Percentiles rank a stretch among this genome's conserved stretches.
These are phyloP conservation scores for Drosophila virilis DNA, from an alignment of 1,140 invertebrate species.

Conservation along the genomic window DNA sequence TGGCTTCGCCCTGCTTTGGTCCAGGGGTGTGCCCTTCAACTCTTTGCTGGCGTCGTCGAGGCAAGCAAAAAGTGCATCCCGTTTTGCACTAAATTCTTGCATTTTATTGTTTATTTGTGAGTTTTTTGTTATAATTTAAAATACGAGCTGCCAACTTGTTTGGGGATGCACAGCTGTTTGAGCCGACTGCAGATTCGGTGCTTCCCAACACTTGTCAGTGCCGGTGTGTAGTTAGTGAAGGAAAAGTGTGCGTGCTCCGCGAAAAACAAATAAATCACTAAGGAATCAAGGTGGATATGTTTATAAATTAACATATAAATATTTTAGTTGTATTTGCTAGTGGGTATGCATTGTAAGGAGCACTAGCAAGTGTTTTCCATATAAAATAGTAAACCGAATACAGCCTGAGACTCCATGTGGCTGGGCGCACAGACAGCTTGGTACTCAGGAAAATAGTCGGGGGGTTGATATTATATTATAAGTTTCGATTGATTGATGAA, in stretches of 20 bases:
- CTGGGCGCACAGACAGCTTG: not conserved
- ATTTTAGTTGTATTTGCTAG: too few species aligned
- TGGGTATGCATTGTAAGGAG: not conserved
- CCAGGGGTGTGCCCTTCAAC: slow-evolving; percentile 83
- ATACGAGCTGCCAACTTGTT: slow-evolving; percentile 37
- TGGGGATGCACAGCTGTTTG: slow-evolving; percentile 43
- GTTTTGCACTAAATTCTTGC: slow-evolving; percentile 85
- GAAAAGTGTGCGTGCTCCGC: slow-evolving; percentile 36
- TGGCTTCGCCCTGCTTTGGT: slow-evolving; percentile 77
- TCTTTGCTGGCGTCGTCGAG: slow-evolving; percentile 86
- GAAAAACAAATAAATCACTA: slow-evolving; percentile 26
- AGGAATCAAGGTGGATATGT: slow-evolving; percentile 22
- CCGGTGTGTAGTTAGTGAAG: slow-evolving; percentile 34
- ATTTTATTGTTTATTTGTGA: slow-evolving; percentile 45
- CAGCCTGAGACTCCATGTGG: slow-evolving; percentile 24
- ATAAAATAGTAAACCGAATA: slow-evolving; percentile 10
- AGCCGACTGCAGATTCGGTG: not conserved
- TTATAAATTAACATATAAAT: not conserved
- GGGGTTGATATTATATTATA: too few species aligned
- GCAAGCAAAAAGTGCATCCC: slow-evolving; percentile 85
- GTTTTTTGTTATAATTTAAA: slow-evolving; percentile 16
- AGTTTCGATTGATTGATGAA: too few species aligned
- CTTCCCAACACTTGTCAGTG: slow-evolving; percentile 12
- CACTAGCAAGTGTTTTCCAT: not conserved
- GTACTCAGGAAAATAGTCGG: not conserved